phyloP scores from a whole-genome alignment of 2,888 invertebrate species.

The Drosophila atripex region DNA sequence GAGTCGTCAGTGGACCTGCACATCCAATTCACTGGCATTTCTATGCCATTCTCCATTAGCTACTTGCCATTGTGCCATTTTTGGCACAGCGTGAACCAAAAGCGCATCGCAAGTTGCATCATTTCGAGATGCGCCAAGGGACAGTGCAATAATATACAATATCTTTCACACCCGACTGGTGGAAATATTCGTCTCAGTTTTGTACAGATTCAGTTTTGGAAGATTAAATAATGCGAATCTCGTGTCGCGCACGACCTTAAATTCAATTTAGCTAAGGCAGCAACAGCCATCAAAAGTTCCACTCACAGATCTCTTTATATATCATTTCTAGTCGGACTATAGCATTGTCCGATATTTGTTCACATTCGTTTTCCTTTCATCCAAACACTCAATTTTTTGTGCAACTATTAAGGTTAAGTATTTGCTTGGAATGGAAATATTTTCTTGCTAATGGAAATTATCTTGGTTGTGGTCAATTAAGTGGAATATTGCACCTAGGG shows the following conservation, averaged over 20 bases:
- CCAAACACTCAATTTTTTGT: constrained; percentile 45
- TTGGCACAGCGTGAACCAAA: constrained; percentile 59
- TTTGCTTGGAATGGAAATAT: constrained; percentile 38
- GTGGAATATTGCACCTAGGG: constrained; percentile 14
- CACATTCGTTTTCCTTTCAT: constrained; percentile 45
- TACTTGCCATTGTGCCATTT: constrained; percentile 63
- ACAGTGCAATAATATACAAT: neutral
- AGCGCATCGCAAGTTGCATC: constrained; percentile 65
- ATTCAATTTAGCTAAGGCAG: constrained; percentile 74
- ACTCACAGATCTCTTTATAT: constrained; percentile 17
- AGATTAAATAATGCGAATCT: constrained; percentile 74
- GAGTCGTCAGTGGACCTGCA: constrained; percentile 1
- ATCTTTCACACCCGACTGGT: neutral
- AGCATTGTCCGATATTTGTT: constrained; percentile 54
- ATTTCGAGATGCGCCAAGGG: constrained; percentile 15
- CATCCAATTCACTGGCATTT: constrained; percentile 15
- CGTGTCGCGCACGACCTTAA: constrained; percentile 72
- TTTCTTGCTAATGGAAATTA: constrained; percentile 32
- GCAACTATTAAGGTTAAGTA: constrained; percentile 69
- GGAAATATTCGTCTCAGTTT: constrained; percentile 10
- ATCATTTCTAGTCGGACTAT: neutral
- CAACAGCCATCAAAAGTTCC: constrained; percentile 22
- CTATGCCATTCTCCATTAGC: constrained; percentile 37
- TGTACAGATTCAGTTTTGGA: constrained; percentile 16
- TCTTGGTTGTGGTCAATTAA: constrained; percentile 16